Conservation (phyloP, 2,113 vertebrate species). For the Ahaetulla prasina region DNA sequence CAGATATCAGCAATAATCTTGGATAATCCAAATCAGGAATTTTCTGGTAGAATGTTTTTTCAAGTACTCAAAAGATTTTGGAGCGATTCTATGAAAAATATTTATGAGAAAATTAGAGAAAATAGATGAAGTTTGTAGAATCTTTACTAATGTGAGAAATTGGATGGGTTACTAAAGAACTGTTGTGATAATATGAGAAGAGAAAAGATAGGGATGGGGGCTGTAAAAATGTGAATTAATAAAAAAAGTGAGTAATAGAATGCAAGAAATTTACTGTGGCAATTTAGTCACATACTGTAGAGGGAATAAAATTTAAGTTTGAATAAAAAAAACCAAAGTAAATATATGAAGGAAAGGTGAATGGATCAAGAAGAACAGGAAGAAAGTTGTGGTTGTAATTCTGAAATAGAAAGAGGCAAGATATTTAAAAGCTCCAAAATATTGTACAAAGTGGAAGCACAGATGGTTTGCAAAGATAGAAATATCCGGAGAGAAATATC, state of each 20-base stretch:
- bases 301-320: not conserved
- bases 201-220: not conserved
- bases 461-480: not conserved
- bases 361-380: not conserved
- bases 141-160: not conserved
- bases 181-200: not conserved
- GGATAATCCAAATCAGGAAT: not conserved
- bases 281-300: not conserved
- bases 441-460: not conserved
- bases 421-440: not conserved
- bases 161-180: not conserved
- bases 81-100: not conserved
- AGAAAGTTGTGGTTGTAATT: not conserved
- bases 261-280: not conserved
- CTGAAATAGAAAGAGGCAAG: not conserved
- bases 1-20: not conserved
- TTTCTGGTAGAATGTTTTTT: not conserved
- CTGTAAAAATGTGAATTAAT: not conserved
- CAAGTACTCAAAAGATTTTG: not conserved
- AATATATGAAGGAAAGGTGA: not conserved
- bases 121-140: not conserved
- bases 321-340: not conserved
- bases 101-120: not conserved
- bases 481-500: not conserved
- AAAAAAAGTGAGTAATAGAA: not conserved